Base-by-base conservation (phyloP, 1,140 invertebrate genomes). In the Phymastichus coffea region DNA sequence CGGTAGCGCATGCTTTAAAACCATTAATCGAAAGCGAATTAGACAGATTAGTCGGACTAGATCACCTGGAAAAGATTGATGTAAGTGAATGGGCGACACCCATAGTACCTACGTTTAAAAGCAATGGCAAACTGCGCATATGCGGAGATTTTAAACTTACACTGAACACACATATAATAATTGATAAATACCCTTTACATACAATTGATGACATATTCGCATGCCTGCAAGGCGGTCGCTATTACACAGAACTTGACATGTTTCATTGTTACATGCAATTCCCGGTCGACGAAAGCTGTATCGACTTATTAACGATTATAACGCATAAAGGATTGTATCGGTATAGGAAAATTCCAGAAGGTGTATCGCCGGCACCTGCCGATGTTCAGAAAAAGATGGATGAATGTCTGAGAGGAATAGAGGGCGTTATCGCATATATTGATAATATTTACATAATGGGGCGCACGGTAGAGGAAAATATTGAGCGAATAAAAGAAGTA, bases 111-210 rank as follows among this genome's bases (percentile, higher is more conserved):
- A 12, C 80, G 1, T 63, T 74, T 23, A 80, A 80, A 63, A 56
- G 60, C n/a, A 63, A 76, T 55, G 69, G 71, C 8, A 61, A 57
- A 7, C 57, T 79, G 28, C 57, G 77, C n/a, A 53, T 81, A 10
- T 56, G 54, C 43, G 81, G 70, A 30, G 63, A 61, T 59, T 61
- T 30, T 59, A 51, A 35, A 35, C 23, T 43, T 48, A 61, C 57
- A 57, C 57, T 14, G 57, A 62, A 28, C 43, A 57, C 62, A 58
- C 56, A 37, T 12, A 35, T 51, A n/a, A n/a, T 51, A 15, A 51
- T 37, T 17, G 33, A 51, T 38, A 35, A 38, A 22, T 51, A 37
- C n/a, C 33, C 48, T 4, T 14, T 40, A 9, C 51, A 38, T 19
- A 26, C 35, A 8, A 53, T 53, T 3, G 35, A 53, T 26, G 35